A percentile compares a stretch with the other conserved stretches of the same genome.
Conservation (phyloP, 2,113 vertebrate genomes). For the Heterotis niloticus region DNA sequence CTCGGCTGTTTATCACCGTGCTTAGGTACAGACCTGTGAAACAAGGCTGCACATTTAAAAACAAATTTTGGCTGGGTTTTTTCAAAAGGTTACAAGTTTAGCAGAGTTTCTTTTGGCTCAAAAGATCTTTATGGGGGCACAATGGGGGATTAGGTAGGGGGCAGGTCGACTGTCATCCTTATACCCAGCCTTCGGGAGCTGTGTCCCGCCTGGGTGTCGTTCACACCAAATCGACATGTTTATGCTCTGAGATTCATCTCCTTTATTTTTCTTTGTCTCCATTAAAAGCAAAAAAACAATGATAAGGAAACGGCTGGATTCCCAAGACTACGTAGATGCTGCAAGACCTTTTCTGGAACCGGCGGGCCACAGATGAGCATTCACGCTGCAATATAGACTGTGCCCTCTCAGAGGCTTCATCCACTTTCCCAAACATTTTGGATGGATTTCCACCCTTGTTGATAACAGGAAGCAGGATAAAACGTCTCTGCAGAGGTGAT, state of each 20-base stretch:
- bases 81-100: slow-evolving; percentile 23
- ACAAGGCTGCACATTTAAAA: neutral
- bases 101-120: slow-evolving; percentile 35
- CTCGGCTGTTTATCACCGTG: slow-evolving; percentile 12
- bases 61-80: neutral
- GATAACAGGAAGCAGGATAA: neutral
- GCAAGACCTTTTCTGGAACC: slow-evolving; percentile 28
- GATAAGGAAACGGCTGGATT: slow-evolving; percentile 28
- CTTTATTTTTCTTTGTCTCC: neutral
- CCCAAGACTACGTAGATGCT: slow-evolving; percentile 53
- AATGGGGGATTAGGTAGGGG: slow-evolving; percentile 32
- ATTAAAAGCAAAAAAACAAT: neutral
- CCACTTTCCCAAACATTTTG: neutral
- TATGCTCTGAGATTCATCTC: neutral
- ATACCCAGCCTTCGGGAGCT: slow-evolving; percentile 53
- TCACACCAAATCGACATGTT: neutral
- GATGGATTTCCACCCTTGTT: neutral
- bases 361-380: slow-evolving; percentile 39
- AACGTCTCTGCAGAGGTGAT: neutral
- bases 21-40: slow-evolving; percentile 36
- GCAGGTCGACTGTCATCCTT: slow-evolving; percentile 30
- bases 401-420: neutral
- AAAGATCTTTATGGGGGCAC: slow-evolving; percentile 45
- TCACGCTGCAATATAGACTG: slow-evolving; percentile 39
- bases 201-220: neutral